A percentile compares a stretch with the other conserved stretches of the same genome.
Evolutionary conservation across 2,888 invertebrate genomes (phyloP).

Genomic region (Synanthedon vespiformis): DNA sequence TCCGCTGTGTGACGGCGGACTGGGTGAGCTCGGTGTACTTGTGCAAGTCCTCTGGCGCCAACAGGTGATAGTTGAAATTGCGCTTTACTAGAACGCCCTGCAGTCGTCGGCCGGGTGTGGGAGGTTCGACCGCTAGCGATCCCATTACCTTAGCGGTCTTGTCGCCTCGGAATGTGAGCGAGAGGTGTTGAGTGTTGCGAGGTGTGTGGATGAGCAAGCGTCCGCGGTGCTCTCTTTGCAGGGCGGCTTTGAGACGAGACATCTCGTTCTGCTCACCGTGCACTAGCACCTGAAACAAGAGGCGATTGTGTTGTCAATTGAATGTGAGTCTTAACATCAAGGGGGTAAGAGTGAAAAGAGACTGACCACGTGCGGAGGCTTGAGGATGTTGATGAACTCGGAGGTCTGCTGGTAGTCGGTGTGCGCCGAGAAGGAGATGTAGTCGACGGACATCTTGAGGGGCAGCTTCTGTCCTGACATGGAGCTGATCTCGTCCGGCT

Average conservation of each 20-base stretch:
- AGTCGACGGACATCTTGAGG: conserved; percentile 97
- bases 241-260: conserved; percentile 93
- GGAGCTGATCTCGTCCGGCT: conserved; percentile 97
- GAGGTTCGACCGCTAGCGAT: conserved; percentile 84
- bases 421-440: conserved; percentile 99
- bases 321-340: too few species aligned
- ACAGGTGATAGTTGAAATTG: conserved; percentile 97
- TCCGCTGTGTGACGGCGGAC: conserved; percentile 92
- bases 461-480: conserved; percentile 97
- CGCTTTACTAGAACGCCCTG: conserved; percentile 96
- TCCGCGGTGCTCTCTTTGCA: conserved; percentile 93
- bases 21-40: conserved; percentile 97
- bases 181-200: conserved; percentile 92
- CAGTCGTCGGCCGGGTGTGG: conserved; percentile 80
- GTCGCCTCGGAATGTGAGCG: conserved; percentile 95
- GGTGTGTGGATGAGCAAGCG: conserved; percentile 95
- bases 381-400: conserved; percentile 93
- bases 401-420: conserved; percentile 98
- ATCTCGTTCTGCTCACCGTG: conserved; percentile 99
- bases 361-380: conserved; percentile 93
- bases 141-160: conserved; percentile 99
- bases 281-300: conserved; percentile 78
- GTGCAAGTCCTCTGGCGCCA: conserved; percentile 90
- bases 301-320: conserved; percentile 4
- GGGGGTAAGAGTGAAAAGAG: neutral